phyloP scores from a whole-genome alignment of 2,113 vertebrate genomes.

The Psilopogon haemacephalus region DNA sequence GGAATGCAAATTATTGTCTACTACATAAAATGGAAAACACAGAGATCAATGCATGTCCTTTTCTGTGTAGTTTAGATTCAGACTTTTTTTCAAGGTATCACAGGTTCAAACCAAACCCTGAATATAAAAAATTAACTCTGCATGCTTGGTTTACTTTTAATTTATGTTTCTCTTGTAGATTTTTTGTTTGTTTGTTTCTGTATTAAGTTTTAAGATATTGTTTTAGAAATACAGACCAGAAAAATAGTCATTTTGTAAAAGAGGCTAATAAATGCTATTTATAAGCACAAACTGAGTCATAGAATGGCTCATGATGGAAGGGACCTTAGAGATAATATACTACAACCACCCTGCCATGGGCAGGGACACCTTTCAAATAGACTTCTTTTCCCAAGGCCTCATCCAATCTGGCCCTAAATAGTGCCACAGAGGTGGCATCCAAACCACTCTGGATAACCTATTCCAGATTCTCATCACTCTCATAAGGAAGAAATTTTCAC shows the following conservation, averaged over 20 bases:
- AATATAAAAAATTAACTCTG: slow-evolving; percentile 17
- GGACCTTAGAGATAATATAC: too few species aligned
- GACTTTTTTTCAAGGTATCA: slow-evolving; percentile 23
- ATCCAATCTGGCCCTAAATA: too few species aligned
- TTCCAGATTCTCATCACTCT: too few species aligned
- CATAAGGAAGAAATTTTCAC: neutral
- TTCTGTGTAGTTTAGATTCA: neutral
- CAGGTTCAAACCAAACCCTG: slow-evolving; percentile 28
- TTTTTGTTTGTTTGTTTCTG: neutral
- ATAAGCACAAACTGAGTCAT: neutral
- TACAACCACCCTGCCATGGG: too few species aligned
- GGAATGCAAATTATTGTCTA: slow-evolving; percentile 61
- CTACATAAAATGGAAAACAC: slow-evolving; percentile 60
- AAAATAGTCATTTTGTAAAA: neutral
- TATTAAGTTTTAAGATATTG: neutral
- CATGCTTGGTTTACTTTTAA: neutral
- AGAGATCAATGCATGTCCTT: slow-evolving; percentile 61
- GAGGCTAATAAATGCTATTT: neutral
- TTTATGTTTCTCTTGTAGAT: neutral
- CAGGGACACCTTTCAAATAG: too few species aligned
- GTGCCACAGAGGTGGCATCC: too few species aligned
- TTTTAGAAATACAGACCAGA: neutral
- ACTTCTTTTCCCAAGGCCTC: too few species aligned
- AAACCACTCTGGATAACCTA: too few species aligned
- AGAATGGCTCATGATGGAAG: too few species aligned